Percentiles rank a stretch among this genome's conserved stretches.
These are phyloP conservation scores for Grammomys surdaster DNA, from an alignment of 2,113 vertebrate species.

Conservation along the genomic window DNA sequence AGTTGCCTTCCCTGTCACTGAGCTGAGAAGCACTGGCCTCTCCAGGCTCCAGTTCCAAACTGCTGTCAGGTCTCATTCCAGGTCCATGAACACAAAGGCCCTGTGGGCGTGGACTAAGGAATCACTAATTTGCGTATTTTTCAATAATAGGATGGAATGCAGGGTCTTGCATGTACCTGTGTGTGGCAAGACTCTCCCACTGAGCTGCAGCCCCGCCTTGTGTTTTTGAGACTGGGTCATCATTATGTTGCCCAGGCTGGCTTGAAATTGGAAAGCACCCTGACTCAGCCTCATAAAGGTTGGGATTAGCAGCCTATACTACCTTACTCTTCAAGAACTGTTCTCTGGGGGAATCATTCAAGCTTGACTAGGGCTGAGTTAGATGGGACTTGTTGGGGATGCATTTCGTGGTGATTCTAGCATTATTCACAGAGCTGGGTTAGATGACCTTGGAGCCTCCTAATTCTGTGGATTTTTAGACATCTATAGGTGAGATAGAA, in stretches of 20 bases:
- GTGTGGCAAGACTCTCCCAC: not conserved
- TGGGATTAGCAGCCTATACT: too few relatives aligned
- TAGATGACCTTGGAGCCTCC: not conserved
- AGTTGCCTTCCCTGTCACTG: not conserved
- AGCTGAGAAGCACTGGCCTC: not conserved
- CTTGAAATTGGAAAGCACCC: not conserved
- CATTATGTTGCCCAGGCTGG: not conserved
- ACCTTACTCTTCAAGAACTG: not conserved
- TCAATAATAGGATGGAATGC: not conserved
- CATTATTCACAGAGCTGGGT: not conserved
- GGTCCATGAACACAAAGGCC: not conserved
- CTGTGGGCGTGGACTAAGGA: not conserved
- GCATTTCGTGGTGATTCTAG: not conserved
- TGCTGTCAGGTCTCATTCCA: not conserved
- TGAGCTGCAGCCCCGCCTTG: not conserved
- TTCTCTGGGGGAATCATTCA: not conserved
- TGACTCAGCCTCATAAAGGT: not conserved
- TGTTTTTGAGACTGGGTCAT: not conserved
- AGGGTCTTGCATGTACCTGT: too few relatives aligned
- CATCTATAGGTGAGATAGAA: not conserved
- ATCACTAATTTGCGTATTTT: not conserved
- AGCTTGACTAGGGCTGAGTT: not conserved
- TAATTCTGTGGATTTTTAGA: not conserved
- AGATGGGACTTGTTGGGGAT: not conserved
- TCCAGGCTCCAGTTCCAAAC: not conserved